Conservation (phyloP, 2,113 vertebrate genomes). For the cattle (Bos taurus) region DNA sequence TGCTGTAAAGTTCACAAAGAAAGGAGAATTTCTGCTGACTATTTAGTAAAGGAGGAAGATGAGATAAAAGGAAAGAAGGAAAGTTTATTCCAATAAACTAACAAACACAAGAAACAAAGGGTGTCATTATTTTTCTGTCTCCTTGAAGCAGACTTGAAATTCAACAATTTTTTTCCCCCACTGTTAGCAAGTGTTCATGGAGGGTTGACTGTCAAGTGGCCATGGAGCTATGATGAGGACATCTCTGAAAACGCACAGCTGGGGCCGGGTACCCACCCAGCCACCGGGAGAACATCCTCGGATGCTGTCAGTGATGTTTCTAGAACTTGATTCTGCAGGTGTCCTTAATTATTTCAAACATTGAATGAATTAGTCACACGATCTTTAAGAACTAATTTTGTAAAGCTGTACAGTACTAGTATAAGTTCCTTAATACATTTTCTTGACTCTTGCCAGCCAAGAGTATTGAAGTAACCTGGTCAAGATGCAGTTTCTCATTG, state of each 20-base stretch:
- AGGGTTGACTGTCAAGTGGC: too few relatives aligned
- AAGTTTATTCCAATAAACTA: too few relatives aligned
- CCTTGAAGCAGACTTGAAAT: not conserved
- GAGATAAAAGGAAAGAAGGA: not conserved
- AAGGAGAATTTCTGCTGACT: not conserved
- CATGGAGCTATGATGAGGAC: accelerated
- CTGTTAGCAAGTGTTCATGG: accelerated
- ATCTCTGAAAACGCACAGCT: not conserved
- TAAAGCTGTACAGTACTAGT: not conserved
- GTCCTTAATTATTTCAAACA: not conserved
- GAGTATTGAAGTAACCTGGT: too few relatives aligned
- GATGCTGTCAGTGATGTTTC: not conserved
- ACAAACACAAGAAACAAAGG: not conserved
- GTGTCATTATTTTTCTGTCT: not conserved
- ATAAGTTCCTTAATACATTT: too few relatives aligned
- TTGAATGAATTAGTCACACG: accelerated
- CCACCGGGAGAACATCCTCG: accelerated
- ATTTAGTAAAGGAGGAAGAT: not conserved
- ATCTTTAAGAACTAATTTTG: not conserved
- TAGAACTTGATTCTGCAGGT: not conserved
- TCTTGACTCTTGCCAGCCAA: not conserved
- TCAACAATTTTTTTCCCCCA: not conserved
- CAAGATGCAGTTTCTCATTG: accelerated
- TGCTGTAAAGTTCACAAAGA: not conserved
- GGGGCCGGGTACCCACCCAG: too few relatives aligned